Conservation (phyloP, 37 sponge, comb jelly and placozoan genomes). For the Ianthella basta region DNA sequence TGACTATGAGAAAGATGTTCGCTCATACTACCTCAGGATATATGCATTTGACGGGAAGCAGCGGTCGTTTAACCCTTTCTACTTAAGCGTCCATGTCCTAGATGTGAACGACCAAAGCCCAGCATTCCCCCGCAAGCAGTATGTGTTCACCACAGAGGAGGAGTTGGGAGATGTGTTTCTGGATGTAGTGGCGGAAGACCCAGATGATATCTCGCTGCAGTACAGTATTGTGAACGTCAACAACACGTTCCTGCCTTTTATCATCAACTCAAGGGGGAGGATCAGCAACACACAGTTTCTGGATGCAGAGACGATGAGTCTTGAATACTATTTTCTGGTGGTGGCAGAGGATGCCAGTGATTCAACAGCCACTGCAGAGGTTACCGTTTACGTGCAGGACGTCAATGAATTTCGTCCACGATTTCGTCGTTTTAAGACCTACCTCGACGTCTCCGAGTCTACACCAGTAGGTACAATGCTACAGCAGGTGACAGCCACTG, state of each 20-base stretch:
- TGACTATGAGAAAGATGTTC: slow-evolving; percentile 56
- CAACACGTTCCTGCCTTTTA: background rate
- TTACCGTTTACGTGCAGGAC: slow-evolving; percentile 46
- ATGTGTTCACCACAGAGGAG: slow-evolving; percentile 29
- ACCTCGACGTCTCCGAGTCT: slow-evolving; percentile 26
- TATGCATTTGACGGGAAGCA: slow-evolving; percentile 53
- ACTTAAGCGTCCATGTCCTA: slow-evolving; percentile 22
- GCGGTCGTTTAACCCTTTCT: background rate
- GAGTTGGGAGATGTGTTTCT: slow-evolving; percentile 1
- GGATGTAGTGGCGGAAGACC: background rate
- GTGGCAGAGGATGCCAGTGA: background rate
- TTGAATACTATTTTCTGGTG: background rate
- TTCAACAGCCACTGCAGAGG: background rate
- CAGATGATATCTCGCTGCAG: background rate
- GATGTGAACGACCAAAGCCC: slow-evolving; percentile 51
- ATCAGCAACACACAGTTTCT: background rate
- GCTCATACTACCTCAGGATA: slow-evolving; percentile 41
- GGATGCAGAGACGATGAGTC: background rate
- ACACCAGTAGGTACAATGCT: slow-evolving; percentile 31
- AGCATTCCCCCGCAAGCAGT: slow-evolving; percentile 21
- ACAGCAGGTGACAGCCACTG: slow-evolving; percentile 45
- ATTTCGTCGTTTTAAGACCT: slow-evolving; percentile 26
- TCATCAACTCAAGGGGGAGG: background rate
- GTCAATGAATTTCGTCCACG: slow-evolving; percentile 54
- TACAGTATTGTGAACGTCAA: background rate